These are phyloP conservation scores for Lithophane ornitopus DNA, from an alignment of 2,888 invertebrate genomes.

Conservation along the genomic window DNA sequence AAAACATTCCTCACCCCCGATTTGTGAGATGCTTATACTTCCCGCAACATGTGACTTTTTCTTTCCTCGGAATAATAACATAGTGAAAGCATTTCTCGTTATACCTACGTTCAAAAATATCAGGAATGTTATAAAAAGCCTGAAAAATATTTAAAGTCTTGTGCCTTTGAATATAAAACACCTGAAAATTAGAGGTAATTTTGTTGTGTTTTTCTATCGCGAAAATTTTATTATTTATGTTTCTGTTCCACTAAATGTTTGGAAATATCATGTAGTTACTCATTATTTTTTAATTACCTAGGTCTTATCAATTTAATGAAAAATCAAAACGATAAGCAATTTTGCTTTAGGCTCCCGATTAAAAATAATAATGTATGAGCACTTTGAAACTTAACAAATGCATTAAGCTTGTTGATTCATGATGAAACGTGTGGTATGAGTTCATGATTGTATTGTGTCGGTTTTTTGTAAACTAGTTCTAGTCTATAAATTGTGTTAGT, in stretches of 20 bases:
- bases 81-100: not conserved
- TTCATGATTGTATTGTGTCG: not conserved
- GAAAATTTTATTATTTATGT: not conserved
- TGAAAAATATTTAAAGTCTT: not conserved
- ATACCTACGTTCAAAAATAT: not conserved
- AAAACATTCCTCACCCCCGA: no score
- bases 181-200: no score
- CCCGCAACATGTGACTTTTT: no score
- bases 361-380: not conserved
- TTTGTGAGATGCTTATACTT: no score
- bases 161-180: not conserved
- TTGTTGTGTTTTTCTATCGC: not conserved
- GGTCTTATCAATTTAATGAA: not conserved
- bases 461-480: not conserved
- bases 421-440: not conserved
- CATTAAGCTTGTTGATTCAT: not conserved
- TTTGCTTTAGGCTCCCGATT: not conserved
- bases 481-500: conserved; percentile 3
- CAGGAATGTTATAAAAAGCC: not conserved
- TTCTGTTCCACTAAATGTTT: not conserved
- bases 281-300: no score
- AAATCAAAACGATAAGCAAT: not conserved
- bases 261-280: not conserved
- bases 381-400: not conserved
- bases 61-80: no score